Conservation (phyloP, 2,113 vertebrate species). For the Prietella phreatophila region DNA sequence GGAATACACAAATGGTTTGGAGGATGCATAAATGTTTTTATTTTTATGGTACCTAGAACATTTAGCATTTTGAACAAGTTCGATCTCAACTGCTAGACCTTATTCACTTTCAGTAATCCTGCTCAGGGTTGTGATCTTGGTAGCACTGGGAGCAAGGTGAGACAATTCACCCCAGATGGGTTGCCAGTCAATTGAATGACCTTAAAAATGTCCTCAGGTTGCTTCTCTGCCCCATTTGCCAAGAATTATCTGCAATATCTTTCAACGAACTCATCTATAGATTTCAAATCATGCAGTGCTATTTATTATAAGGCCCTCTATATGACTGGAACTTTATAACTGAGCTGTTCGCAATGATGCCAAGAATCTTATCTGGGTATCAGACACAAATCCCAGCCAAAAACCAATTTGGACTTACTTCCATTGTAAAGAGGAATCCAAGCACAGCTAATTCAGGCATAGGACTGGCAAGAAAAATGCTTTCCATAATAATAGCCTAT, state of each 20-base stretch:
- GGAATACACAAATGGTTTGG: not conserved
- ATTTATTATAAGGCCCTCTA: not conserved
- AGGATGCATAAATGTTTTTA: not conserved
- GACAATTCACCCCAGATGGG: not conserved
- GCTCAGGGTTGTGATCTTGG: not conserved
- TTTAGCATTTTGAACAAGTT: not conserved
- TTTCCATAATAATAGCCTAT: slow-evolving; percentile 4
- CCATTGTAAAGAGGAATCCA: slow-evolving; percentile 13
- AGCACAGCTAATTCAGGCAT: slow-evolving; percentile 17
- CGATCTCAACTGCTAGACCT: not conserved
- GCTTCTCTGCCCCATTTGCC: not conserved
- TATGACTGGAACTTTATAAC: not conserved
- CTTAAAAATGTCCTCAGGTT: not conserved
- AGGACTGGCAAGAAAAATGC: not conserved
- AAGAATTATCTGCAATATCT: not conserved
- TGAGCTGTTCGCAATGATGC: not conserved
- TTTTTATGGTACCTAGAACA: not conserved
- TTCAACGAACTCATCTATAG: slow-evolving; percentile 3
- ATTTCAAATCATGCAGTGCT: not conserved
- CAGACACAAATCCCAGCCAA: slow-evolving; percentile 5
- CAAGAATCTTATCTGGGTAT: slow-evolving; percentile 14
- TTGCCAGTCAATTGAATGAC: not conserved
- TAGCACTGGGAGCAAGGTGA: not conserved
- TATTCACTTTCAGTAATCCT: not conserved
- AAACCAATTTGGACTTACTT: not conserved